Evolutionary conservation across 2,797 vertebrate genomes (phyloP).

Genomic region (Schizopygopsis pylzovi): DNA sequence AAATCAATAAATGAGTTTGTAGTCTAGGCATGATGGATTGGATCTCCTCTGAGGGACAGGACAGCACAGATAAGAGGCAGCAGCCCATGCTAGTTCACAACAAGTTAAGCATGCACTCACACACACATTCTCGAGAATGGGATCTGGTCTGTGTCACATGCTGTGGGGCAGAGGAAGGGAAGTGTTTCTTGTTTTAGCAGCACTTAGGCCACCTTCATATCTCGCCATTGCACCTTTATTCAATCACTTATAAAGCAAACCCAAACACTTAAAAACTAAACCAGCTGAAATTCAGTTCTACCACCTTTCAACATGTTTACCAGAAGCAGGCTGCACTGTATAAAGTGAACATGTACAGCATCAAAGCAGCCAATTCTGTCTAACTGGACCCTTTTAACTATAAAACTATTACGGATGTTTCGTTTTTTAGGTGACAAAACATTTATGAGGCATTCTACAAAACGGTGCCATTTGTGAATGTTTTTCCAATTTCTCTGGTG

Average conservation of each 20-base stretch:
- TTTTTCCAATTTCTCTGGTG: not conserved
- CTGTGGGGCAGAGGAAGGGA: conserved; percentile 55
- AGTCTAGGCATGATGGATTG: conserved; percentile 31
- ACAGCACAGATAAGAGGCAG: conserved; percentile 47
- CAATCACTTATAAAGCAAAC: conserved; percentile 44
- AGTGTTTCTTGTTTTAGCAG: conserved; percentile 56
- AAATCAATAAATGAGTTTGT: conserved; percentile 26
- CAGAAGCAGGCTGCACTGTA: conserved; percentile 5
- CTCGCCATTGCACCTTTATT: conserved; percentile 50
- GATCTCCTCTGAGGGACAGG: conserved; percentile 50
- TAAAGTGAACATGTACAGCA: not conserved
- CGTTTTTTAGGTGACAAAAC: not conserved
- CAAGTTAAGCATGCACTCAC: conserved; percentile 67
- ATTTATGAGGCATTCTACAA: not conserved
- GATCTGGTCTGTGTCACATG: conserved; percentile 80
- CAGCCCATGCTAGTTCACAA: conserved; percentile 29
- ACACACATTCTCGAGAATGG: conserved; percentile 71
- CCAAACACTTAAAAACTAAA: conserved; percentile 32
- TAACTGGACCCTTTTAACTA: not conserved
- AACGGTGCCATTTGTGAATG: not conserved
- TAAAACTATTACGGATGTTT: not conserved
- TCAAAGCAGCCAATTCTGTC: not conserved
- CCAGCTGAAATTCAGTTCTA: not conserved
- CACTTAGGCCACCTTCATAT: conserved; percentile 52
- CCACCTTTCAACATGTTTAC: conserved; percentile 30